Conservation (phyloP, 2,113 vertebrate genomes). For the Dipodomys merriami region DNA sequence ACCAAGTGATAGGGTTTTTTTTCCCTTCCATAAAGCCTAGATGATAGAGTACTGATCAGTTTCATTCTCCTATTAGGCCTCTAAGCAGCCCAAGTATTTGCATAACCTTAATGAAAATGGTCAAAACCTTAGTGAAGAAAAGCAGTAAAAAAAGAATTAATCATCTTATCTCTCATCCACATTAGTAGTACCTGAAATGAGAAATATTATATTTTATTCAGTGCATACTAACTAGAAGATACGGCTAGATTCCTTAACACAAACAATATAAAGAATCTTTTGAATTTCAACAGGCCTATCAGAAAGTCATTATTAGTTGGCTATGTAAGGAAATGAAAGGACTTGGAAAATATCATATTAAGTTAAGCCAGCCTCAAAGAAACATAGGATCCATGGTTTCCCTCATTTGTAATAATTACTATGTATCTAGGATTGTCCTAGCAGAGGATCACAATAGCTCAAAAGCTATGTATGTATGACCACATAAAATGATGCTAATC, state of each 20-base stretch:
- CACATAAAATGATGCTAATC: too few relatives aligned
- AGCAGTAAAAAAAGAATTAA: not conserved
- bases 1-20: not conserved
- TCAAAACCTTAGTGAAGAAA: not conserved
- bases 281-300: conserved; percentile 13
- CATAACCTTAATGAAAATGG: conserved; percentile 24
- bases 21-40: not conserved
- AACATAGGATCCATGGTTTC: too few relatives aligned
- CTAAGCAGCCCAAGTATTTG: conserved; percentile 9
- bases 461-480: too few relatives aligned
- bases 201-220: not conserved
- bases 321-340: not conserved
- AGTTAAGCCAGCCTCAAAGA: too few relatives aligned
- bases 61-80: not conserved
- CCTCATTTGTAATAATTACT: too few relatives aligned
- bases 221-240: not conserved
- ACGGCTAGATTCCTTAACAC: not conserved
- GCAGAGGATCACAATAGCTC: too few relatives aligned
- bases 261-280: not conserved
- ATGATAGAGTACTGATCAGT: not conserved
- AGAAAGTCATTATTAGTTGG: conserved; percentile 25
- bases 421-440: too few relatives aligned
- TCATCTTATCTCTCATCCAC: not conserved
- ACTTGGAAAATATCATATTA: too few relatives aligned
- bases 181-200: not conserved